phyloP scores from a whole-genome alignment of 2,797 vertebrate species.

The Dryobates pubescens region DNA sequence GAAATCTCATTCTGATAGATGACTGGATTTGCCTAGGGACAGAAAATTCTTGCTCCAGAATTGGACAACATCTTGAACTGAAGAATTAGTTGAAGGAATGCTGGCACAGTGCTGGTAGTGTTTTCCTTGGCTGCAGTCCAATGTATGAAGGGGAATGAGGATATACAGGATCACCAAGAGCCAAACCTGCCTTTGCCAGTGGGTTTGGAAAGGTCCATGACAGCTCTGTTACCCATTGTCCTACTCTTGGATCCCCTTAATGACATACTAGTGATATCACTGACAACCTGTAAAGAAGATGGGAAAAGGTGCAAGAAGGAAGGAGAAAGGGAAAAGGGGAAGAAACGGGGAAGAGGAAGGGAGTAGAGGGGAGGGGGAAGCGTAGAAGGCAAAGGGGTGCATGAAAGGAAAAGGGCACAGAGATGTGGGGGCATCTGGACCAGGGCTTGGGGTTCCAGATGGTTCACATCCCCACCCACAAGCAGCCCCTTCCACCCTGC shows the following conservation, averaged over 20 bases:
- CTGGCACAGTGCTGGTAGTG: fast-evolving
- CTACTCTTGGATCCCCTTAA: neutral
- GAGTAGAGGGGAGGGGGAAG: neutral
- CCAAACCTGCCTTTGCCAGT: neutral
- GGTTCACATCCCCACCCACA: neutral
- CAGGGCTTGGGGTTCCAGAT: neutral
- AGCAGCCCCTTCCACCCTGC: neutral
- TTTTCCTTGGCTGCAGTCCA: fast-evolving
- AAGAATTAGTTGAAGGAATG: neutral
- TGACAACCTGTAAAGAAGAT: neutral
- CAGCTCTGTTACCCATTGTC: neutral
- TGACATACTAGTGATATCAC: neutral
- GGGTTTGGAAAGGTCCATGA: fast-evolving
- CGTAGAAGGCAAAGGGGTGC: neutral
- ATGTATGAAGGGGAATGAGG: fast-evolving
- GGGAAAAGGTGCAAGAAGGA: neutral
- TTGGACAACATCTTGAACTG: too few relatives aligned
- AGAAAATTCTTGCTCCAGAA: neutral
- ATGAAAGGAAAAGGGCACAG: neutral
- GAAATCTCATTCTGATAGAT: neutral
- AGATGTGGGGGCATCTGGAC: neutral
- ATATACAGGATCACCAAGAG: fast-evolving
- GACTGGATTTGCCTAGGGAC: neutral
- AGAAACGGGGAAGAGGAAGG: too few relatives aligned
- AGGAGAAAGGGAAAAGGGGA: neutral